phyloP scores from a whole-genome alignment of 1,140 invertebrate genomes.

The roundworm (Caenorhabditis elegans) region DNA sequence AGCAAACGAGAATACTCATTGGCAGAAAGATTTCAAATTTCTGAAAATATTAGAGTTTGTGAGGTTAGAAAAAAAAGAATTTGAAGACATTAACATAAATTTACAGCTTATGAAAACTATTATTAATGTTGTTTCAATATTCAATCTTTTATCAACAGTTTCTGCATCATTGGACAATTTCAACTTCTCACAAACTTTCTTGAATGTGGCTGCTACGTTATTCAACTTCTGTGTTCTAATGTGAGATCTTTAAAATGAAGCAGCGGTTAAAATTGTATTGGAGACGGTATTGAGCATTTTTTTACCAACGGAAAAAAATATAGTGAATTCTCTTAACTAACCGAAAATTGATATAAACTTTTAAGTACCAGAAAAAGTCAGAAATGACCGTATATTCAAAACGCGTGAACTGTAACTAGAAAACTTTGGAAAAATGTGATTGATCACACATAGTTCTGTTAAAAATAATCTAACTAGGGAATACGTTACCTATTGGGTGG shows the following conservation, averaged over 20 bases:
- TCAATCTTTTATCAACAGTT: neutral
- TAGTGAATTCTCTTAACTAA: too few relatives aligned
- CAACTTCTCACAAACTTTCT: neutral
- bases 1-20: slow-evolving; percentile 1
- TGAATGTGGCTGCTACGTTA: neutral
- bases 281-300: too few relatives aligned
- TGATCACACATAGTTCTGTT: too few relatives aligned
- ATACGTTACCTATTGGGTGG: too few relatives aligned
- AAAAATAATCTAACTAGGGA: too few relatives aligned
- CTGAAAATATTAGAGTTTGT: neutral
- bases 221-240: neutral
- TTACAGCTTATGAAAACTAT: slow-evolving; percentile 7
- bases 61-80: neutral
- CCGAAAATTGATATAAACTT: too few relatives aligned
- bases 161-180: neutral
- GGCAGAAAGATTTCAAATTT: slow-evolving; percentile 7
- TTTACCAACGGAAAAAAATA: too few relatives aligned
- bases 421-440: too few relatives aligned
- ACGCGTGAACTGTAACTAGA: too few relatives aligned
- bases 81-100: neutral
- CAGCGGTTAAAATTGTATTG: too few relatives aligned
- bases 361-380: too few relatives aligned
- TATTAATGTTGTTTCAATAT: neutral
- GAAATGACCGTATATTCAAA: too few relatives aligned
- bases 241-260: neutral